phyloP scores from a whole-genome alignment of 2,888 invertebrate genomes.

The Drosophila eohydei region DNA sequence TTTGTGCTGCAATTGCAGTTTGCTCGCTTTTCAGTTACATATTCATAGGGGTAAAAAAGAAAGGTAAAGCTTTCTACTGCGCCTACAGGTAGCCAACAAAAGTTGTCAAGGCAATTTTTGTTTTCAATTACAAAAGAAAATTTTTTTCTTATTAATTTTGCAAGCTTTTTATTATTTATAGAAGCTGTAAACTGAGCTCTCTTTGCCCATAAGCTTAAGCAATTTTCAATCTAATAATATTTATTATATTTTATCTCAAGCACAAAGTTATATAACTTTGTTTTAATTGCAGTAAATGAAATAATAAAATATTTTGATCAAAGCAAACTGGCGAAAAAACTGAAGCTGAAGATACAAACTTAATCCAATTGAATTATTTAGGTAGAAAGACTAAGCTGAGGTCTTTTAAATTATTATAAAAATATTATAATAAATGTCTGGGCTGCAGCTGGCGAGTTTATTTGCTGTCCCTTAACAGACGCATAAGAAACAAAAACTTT shows the following conservation, averaged over 20 bases:
- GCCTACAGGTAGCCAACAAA: constrained; percentile 32
- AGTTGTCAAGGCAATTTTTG: not conserved
- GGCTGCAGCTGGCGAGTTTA: not conserved
- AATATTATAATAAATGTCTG: not conserved
- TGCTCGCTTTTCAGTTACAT: not conserved
- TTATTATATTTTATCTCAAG: too few species aligned
- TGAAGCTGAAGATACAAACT: not conserved
- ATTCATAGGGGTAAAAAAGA: too few species aligned
- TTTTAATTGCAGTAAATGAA: too few species aligned
- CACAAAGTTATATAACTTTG: too few species aligned
- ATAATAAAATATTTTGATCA: not conserved
- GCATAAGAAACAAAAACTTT: constrained; percentile 1
- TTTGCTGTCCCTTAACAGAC: not conserved
- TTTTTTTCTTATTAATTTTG: too few species aligned
- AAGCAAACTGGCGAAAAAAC: not conserved
- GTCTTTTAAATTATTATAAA: not conserved
- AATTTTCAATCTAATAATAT: too few species aligned
- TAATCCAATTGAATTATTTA: not conserved
- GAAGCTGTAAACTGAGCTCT: too few species aligned
- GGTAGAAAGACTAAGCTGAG: not conserved
- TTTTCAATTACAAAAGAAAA: not conserved
- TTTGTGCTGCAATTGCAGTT: constrained; percentile 32
- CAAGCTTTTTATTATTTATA: too few species aligned
- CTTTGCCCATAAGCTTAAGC: too few species aligned
- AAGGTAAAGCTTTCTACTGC: too few species aligned